Evolutionary conservation across 2,888 invertebrate genomes (phyloP), one percentile per base, ranked within the genome.

Genomic region (Chironomus tentans): DNA sequence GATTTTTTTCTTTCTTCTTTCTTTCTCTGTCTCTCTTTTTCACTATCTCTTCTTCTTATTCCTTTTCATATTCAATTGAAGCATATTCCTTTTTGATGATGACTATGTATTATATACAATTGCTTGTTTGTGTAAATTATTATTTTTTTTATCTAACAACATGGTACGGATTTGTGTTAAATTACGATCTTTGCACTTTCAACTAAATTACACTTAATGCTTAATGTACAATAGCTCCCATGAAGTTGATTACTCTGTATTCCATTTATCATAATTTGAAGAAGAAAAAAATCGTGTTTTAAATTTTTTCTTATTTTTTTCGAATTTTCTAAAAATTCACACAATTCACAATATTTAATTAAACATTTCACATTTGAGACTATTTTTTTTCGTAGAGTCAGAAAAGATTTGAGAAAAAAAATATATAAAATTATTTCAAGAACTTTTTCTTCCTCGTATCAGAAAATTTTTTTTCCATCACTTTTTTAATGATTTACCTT

Each of bases 401-500:
- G 18, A 56, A 18, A 6, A 56, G 38, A 38, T 38, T 56, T 56
- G 70, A 15, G n/a, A 50, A 70, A n/a, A 24, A 10, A 0, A 7
- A 2, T 38, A 38, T 38, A 10, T 1, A 38, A 38, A 10, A 38
- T 10, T 2, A 56, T n/a, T n/a, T n/a, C n/a, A 56, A 28, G 5
- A 56, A 56, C 18, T 56, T 56, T 56, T 56, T 56, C n/a, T 18
- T n/a, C 18, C 13, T 50, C 18, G 18, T 56, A 56, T 56, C 18
- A 56, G 15, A 56, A 56, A 56, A 56, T 5, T 15, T 10, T 22
- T n/a, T 70, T 70, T 70, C 24, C 56, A 70, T 70, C 70, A 22
- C 48, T 65, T 65, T 62, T 65, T 7, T 13, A 65, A 65, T 65
- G 18, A 24, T 56, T 70, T 70, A 70, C 70, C 70, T 70, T 47